Evolutionary conservation across 2,888 invertebrate genomes (phyloP).

Genomic region (Drosophila testacea): DNA sequence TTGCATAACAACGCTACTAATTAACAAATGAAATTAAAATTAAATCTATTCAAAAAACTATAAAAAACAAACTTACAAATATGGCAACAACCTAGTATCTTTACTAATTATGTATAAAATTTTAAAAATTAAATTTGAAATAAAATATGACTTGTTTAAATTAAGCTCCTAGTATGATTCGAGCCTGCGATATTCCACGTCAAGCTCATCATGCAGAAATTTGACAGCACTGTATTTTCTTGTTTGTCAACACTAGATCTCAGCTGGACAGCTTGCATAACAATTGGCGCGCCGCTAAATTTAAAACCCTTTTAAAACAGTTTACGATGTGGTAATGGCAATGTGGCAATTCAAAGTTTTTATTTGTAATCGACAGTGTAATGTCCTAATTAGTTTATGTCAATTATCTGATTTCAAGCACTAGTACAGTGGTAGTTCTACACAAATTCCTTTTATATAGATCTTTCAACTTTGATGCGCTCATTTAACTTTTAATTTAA

Average conservation of each 20-base stretch:
- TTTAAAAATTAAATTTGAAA: not conserved
- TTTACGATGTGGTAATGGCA: slow-evolving; percentile 43
- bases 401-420: too few species aligned
- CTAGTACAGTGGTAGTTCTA: too few species aligned
- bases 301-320: slow-evolving; percentile 47
- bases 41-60: slow-evolving; percentile 11
- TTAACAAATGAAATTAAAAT: too few species aligned
- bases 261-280: not conserved
- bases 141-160: not conserved
- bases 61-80: slow-evolving; percentile 10
- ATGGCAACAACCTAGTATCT: slow-evolving; percentile 3
- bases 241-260: slow-evolving; percentile 4
- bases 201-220: not conserved
- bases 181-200: not conserved
- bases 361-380: too few species aligned
- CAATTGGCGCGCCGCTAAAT: slow-evolving; percentile 14
- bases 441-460: too few species aligned
- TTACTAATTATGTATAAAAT: not conserved
- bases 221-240: not conserved
- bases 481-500: not conserved
- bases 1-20: not conserved
- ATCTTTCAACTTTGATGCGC: too few species aligned
- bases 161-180: not conserved
- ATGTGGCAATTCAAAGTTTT: too few species aligned
- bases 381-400: too few species aligned